phyloP scores from a whole-genome alignment of 2,888 invertebrate genomes.

The Chymomyza caudatula region DNA sequence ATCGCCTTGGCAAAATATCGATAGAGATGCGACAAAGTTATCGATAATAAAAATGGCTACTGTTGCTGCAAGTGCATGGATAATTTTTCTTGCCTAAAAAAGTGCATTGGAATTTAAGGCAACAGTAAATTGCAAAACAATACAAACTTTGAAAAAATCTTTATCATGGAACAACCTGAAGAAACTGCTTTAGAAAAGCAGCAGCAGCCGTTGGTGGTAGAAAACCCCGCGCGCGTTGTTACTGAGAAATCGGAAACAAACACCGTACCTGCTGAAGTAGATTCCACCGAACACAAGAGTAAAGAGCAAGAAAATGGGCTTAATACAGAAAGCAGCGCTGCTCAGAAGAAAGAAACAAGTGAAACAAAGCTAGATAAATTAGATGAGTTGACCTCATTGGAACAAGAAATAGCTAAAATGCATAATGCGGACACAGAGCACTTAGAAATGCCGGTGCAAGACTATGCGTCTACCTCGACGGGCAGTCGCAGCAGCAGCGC shows the following conservation, averaged over 20 bases:
- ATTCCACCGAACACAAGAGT: neutral
- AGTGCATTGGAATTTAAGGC: constrained; percentile 29
- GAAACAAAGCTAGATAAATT: constrained; percentile 36
- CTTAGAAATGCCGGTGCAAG: constrained; percentile 2
- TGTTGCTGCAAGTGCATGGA: constrained; percentile 53
- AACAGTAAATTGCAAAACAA: neutral
- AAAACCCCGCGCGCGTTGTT: neutral
- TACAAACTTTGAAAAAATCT: constrained; percentile 2
- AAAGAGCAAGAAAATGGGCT: constrained; percentile 11
- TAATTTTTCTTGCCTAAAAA: constrained; percentile 19
- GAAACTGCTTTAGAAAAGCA: constrained; percentile 17
- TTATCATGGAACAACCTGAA: constrained; percentile 33
- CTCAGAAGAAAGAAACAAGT: constrained; percentile 22
- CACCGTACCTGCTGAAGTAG: constrained; percentile 2
- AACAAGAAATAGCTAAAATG: constrained; percentile 76
- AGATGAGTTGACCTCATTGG: constrained; percentile 72
- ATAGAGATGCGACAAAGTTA: too few species aligned
- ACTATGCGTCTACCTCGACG: neutral
- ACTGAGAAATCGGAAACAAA: constrained; percentile 21
- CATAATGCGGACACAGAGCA: constrained; percentile 50
- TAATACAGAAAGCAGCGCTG: neutral
- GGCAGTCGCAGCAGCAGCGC: neutral
- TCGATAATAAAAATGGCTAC: constrained; percentile 52
- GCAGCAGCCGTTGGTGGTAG: neutral
- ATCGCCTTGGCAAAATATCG: neutral